Percentiles rank a stretch among this genome's conserved stretches.
Evolutionary conservation across 2,797 vertebrate genomes (phyloP).

Genomic region (Oreochromis grahami): DNA sequence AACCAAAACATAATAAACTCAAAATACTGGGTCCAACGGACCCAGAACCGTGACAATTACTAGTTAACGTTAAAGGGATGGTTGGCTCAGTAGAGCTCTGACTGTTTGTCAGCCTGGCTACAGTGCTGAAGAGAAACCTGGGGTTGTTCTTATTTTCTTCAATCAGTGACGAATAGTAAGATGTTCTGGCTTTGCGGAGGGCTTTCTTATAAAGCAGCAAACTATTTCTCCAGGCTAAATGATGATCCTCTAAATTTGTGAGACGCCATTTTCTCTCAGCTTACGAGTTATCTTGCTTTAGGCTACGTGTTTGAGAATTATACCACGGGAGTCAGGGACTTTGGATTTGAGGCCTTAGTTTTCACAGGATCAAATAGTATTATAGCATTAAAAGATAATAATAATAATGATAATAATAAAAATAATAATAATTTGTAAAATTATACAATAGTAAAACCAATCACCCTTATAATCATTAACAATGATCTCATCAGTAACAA

Average conservation of each 20-base stretch:
- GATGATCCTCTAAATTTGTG: background rate
- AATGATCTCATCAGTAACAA: background rate
- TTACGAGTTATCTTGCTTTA: background rate
- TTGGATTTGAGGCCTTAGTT: background rate
- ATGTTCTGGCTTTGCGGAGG: fast-evolving
- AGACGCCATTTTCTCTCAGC: background rate
- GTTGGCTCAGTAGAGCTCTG: fast-evolving
- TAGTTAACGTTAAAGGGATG: background rate
- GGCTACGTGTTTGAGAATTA: background rate
- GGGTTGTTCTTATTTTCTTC: background rate
- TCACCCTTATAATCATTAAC: background rate
- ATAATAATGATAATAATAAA: background rate
- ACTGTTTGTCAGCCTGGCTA: fast-evolving
- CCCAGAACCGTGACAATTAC: too few species aligned
- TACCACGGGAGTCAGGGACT: background rate
- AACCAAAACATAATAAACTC: too few species aligned
- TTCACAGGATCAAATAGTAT: background rate
- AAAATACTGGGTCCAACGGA: too few species aligned
- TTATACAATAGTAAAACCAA: background rate
- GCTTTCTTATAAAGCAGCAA: background rate
- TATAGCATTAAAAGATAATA: background rate
- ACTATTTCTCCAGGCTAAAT: background rate
- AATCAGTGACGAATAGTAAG: fast-evolving
- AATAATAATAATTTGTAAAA: background rate
- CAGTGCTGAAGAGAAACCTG: background rate